Conservation (phyloP, 1,140 invertebrate species). For the Bombus consobrinus region DNA sequence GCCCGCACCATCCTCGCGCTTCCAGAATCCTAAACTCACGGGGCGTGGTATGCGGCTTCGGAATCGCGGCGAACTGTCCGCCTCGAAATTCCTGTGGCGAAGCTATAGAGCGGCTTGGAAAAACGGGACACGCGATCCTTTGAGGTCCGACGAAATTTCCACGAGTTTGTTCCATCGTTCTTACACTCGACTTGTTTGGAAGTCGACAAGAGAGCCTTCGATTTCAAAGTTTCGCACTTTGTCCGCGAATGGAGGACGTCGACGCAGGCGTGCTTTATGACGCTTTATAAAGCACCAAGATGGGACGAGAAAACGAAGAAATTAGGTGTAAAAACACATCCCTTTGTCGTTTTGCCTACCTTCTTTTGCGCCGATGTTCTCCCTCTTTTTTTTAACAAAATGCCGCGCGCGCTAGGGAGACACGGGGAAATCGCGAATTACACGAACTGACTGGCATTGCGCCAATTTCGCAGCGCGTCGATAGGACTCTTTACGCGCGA, state of each 20-base stretch:
- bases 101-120: background rate
- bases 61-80: background rate
- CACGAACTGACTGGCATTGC: slow-evolving; percentile 11
- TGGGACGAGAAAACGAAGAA: no score
- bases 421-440: background rate
- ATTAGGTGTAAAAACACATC: no score
- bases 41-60: background rate
- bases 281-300: no score
- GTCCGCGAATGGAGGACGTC: background rate
- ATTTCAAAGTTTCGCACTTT: background rate
- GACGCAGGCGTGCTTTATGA: no score
- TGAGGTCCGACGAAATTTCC: background rate
- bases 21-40: background rate
- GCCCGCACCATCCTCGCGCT: background rate
- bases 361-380: no score
- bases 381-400: slow-evolving; percentile 9
- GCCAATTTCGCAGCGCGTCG: slow-evolving; percentile 46
- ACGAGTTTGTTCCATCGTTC: no score
- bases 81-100: background rate
- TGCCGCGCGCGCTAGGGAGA: background rate
- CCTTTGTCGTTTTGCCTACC: no score
- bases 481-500: slow-evolving; percentile 46
- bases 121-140: background rate
- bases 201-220: background rate
- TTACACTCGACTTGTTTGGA: no score